Base-by-base conservation (phyloP, 2,797 vertebrate species). In the Chloroceryle inda region DNA sequence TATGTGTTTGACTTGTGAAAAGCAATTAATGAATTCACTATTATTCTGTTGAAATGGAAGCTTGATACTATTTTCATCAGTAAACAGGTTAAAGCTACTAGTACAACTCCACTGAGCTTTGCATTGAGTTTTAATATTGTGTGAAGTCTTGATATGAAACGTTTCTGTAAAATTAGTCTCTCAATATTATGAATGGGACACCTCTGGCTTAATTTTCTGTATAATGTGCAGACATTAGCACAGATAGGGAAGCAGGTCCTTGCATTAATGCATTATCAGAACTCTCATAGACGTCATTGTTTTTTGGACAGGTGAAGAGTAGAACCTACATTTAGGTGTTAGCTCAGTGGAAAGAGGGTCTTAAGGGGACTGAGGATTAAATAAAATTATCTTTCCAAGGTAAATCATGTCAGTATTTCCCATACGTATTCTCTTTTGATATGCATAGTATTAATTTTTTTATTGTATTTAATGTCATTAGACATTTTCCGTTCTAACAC, bases 31-130 rank as follows among this genome's bases (percentile, higher is more conserved):
- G 35, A 95, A 49, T 56, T n/a, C 67, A 45, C 40, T 89, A 92
- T 53, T 94, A 74, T 52, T 74, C 21, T 92, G 67, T 93, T 94
- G 42, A 89, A 95, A 92, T 82, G 16, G 42, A 95, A 92, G n/a
- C 7, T 68, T 91, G 29, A 81, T 31, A 13, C 27, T 52, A 5
- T 53, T 95, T 37, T 71, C 35, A 33, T 92, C 58, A 86, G n/a
- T 80, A 94, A 92, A 84, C 26, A 92, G 40, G 58, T 93, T 92
- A 61, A 31, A 53, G 67, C 66, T 77, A 63, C 18, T 18, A 59
- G 6, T 33, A 11, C 29, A 88, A 83, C 74, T 90, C 50, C 35
- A 73, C 27, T 81, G 87, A 91, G 42, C 5, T 92, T 87, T 93
- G 56, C 27, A 83, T 17, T 84, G 71, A 77, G 33, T 59, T 87